These are phyloP conservation scores for Lamprologus callipterus DNA, from an alignment of 2,113 vertebrate genomes.

Conservation along the genomic window DNA sequence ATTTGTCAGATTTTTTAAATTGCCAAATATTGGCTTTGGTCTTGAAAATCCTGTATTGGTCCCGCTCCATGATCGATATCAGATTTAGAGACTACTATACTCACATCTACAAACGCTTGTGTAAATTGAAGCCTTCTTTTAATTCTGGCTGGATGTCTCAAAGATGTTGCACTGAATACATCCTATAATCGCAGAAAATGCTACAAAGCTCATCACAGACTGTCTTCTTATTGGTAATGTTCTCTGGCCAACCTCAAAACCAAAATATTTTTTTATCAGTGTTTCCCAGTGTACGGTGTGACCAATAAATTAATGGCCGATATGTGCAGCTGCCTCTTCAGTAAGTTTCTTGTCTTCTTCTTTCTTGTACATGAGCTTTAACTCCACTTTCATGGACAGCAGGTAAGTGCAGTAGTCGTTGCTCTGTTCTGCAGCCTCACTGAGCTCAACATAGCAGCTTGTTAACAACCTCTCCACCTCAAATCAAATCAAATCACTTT, in stretches of 20 bases:
- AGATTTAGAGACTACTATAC: not conserved
- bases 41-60: not conserved
- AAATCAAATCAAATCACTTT: not conserved
- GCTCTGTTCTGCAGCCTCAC: not conserved
- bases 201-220: not conserved
- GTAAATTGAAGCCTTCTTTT: not conserved
- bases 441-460: not conserved
- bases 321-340: not conserved
- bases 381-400: not conserved
- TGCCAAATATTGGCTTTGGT: not conserved
- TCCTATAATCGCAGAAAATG: not conserved
- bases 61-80: not conserved
- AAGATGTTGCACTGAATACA: not conserved
- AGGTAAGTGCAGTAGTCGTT: not conserved
- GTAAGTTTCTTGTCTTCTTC: not conserved
- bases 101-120: not conserved
- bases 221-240: not conserved
- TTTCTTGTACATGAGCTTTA: not conserved
- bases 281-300: not conserved
- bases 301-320: not conserved
- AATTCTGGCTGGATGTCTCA: not conserved
- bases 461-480: not conserved
- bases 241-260: rapidly evolving
- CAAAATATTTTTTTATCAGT: not conserved
- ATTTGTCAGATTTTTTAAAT: not conserved